Base-by-base conservation (phyloP, 2,888 invertebrate species). In the Prenolepis imparis region DNA sequence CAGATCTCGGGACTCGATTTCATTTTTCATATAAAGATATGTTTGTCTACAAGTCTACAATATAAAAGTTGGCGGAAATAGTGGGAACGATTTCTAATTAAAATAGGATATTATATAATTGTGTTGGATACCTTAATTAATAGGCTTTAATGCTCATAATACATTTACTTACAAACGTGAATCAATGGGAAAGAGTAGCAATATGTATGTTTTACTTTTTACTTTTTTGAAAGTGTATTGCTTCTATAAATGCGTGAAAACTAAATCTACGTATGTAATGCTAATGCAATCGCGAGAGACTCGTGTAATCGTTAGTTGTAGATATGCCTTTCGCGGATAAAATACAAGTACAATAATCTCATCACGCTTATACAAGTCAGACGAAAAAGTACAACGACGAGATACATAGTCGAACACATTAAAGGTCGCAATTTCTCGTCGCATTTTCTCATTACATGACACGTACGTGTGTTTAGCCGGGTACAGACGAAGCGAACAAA, bases 321-420 rank as follows among this genome's bases (percentile, higher is more conserved):
- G 77, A 68, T 67, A 55, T 78, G 70, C 1, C 32, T 32, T 44
- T 70, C 78, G 15, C 36, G 72, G 72, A 70, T 36, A 78, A 78
- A 70, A n/a, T 70, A 70, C 41, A 41, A 70, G 36, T 52, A 75
- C 52, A 55, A 66, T 77, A 3, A 52, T 66, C 48, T 66, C 66
- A 52, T 55, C 24, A 44, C 48, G 67, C 52, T n/a, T 52, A 66
- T 66, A 67, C n/a, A 78, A 78, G 48, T 36, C 36, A 59, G 57
- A 70, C 24, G 12, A 72, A 59, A 59, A 59, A 78, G 78, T 59
- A 78, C 78, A 78, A 78, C 78, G 44, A 72, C 44, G n/a, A 70
- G 59, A 72, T 32, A 78, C 73, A 78, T 70, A 36, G 59, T 72
- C 67, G 67, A 82, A 82, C 78, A 82, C 78, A 82, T 77, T 61